Evolutionary conservation across 35 echinoderm and acorn worm species (phyloP), one percentile per base, ranked within the genome.

Genomic region (Anneissia japonica): DNA sequence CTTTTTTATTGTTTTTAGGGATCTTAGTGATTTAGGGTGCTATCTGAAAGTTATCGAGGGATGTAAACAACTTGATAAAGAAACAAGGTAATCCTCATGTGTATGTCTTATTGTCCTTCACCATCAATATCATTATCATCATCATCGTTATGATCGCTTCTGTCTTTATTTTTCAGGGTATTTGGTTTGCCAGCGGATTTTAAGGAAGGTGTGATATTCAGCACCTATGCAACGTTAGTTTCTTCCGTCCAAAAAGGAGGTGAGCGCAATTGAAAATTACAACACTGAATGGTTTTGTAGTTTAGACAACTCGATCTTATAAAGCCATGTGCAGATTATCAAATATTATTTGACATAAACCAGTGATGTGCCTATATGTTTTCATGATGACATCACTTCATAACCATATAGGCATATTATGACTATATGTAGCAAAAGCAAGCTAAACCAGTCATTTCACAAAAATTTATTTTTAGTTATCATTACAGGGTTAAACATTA

Each of bases 11-110:
- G 28, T 37, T 88, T 81, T 38, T 39, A 97, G 94, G 77, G 94
- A 97, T 77, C 35, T 97, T 11, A 88, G 88, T 90, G 94, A 97
- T 73, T 37, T 97, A 72, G 91, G 85, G n/a, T 97, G 94, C 39
- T 86, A 97, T 75, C 90, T 97, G 29, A 97, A 97, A 86, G 90
- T 97, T 0, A 97, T 97, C 51, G 94, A 97, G 34, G 94, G 94
- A 1, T 97, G 94, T 39, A 91, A 97, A 41, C 94, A 97, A 31
- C 75, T 97, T 73, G 94, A 97, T 38, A 90, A 82, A 56, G 94
- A 97, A 86, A 97, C 91, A 46, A 97, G 91, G 94, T 97, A 83
- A 51, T 85, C 4, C 16, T 41, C 74, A 36, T 31, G 17, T 7
- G 16, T 45, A 46, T 35, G 36, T 79, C 0, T 32, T 45, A 0